These are phyloP conservation scores for Haliclona indistincta DNA, from an alignment of 37 sponge, comb jelly and placozoan species.

Conservation along the genomic window DNA sequence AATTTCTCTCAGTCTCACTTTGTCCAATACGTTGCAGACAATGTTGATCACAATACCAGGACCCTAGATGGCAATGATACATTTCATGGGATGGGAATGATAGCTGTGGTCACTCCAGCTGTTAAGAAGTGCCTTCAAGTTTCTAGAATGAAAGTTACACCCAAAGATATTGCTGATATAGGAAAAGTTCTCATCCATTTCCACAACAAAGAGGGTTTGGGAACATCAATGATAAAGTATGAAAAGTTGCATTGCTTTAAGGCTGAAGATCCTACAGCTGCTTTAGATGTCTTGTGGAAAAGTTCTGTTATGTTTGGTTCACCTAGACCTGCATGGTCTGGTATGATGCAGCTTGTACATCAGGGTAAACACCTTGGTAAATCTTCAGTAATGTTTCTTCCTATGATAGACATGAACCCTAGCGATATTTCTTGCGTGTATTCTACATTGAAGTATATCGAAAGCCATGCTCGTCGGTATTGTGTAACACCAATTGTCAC, in stretches of 20 bases:
- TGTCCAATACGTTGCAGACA: constrained; percentile 58
- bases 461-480: constrained; percentile 37
- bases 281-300: constrained; percentile 41
- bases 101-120: too few relatives aligned
- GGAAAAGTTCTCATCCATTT: constrained; percentile 19
- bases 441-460: constrained; percentile 36
- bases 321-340: too few relatives aligned
- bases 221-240: constrained; percentile 32
- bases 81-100: too few relatives aligned
- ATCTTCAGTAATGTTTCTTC: constrained; percentile 43
- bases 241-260: constrained; percentile 33
- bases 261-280: constrained; percentile 23
- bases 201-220: constrained; percentile 33
- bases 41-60: constrained; percentile 12
- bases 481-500: constrained; percentile 38
- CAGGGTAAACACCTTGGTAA: constrained; percentile 37
- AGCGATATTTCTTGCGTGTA: constrained; percentile 40
- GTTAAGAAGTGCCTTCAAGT: too few relatives aligned
- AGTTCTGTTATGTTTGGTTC: too few relatives aligned
- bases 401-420: constrained; percentile 48
- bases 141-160: too few relatives aligned
- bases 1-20: constrained; percentile 18
- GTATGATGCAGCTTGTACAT: constrained; percentile 45
- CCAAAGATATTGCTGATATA: constrained; percentile 12
- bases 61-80: constrained; percentile 43